Evolutionary conservation across 2,888 invertebrate species (phyloP).

Genomic region (Drosophila incognita): DNA sequence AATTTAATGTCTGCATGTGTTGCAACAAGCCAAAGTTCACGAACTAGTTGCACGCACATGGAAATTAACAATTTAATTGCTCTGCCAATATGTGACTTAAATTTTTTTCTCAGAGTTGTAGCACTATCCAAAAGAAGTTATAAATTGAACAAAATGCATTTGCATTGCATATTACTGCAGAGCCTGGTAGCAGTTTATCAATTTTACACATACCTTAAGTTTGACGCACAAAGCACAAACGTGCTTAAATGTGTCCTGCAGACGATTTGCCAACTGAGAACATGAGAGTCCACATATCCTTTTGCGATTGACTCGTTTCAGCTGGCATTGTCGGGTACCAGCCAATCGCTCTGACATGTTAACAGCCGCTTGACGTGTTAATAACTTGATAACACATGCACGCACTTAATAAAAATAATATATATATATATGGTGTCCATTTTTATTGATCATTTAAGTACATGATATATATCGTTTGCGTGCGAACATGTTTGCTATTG

Average conservation of each 20-base stretch:
- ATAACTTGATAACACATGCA: conserved; percentile 48
- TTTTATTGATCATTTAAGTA: conserved; percentile 35
- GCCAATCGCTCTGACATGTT: conserved; percentile 52
- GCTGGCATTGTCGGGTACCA: conserved; percentile 45
- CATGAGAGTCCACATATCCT: not conserved
- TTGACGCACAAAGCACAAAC: not conserved
- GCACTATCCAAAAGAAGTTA: conserved; percentile 12
- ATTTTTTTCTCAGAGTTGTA: conserved; percentile 21
- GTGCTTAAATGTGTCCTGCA: not conserved
- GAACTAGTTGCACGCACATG: conserved; percentile 61
- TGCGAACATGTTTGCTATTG: conserved; percentile 53
- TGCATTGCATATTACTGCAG: conserved; percentile 60
- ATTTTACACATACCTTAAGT: conserved; percentile 15
- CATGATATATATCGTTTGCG: conserved; percentile 62
- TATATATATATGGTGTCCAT: not conserved
- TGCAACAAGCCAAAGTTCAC: conserved; percentile 50
- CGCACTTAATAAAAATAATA: conserved; percentile 1
- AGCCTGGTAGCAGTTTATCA: conserved; percentile 21
- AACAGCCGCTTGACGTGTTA: conserved; percentile 51
- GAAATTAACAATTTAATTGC: conserved; percentile 77
- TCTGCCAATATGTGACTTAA: conserved; percentile 61
- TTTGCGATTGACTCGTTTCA: conserved; percentile 9
- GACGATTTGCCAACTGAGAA: not conserved
- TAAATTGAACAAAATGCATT: conserved; percentile 48
- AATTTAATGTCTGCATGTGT: conserved; percentile 69